These are phyloP conservation scores for Stegophylla sp. DNA, from an alignment of 2,888 invertebrate species.

Conservation along the genomic window DNA sequence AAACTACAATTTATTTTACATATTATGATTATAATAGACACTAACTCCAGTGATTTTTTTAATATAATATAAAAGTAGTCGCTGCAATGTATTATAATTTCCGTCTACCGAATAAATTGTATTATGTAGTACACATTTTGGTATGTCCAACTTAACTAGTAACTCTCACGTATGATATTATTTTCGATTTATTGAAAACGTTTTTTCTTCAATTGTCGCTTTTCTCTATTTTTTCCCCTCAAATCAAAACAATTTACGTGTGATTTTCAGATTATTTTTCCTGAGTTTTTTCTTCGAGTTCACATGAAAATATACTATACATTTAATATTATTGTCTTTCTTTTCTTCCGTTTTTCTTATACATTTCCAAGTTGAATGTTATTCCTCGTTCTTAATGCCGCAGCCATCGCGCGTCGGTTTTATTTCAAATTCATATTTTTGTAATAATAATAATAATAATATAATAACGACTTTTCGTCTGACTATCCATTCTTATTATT, in stretches of 20 bases:
- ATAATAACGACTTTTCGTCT: not conserved
- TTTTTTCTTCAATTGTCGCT: not conserved
- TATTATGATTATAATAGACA: too few relatives aligned
- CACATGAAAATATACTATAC: slow-evolving; percentile 3
- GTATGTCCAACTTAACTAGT: not conserved
- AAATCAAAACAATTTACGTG: slow-evolving; percentile 7
- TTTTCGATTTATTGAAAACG: not conserved
- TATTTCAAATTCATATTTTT: slow-evolving; percentile 21
- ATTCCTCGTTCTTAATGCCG: too few relatives aligned
- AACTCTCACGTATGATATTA: slow-evolving; percentile 2
- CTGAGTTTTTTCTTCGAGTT: not conserved
- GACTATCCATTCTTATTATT: not conserved
- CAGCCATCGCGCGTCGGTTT: not conserved
- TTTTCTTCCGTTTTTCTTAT: slow-evolving; percentile 7
- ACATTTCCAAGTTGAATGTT: too few relatives aligned
- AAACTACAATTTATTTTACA: too few relatives aligned
- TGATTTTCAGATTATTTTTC: slow-evolving; percentile 32
- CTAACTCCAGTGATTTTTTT: too few relatives aligned
- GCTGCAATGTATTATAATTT: too few relatives aligned
- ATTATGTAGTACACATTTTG: not conserved
- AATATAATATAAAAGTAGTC: too few relatives aligned
- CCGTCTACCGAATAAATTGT: too few relatives aligned
- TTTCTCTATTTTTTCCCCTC: slow-evolving; percentile 23
- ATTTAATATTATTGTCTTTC: not conserved
- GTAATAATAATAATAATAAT: slow-evolving; percentile 20